Base-by-base conservation (phyloP, 2,113 vertebrate genomes). In the Serilophus lunatus region DNA sequence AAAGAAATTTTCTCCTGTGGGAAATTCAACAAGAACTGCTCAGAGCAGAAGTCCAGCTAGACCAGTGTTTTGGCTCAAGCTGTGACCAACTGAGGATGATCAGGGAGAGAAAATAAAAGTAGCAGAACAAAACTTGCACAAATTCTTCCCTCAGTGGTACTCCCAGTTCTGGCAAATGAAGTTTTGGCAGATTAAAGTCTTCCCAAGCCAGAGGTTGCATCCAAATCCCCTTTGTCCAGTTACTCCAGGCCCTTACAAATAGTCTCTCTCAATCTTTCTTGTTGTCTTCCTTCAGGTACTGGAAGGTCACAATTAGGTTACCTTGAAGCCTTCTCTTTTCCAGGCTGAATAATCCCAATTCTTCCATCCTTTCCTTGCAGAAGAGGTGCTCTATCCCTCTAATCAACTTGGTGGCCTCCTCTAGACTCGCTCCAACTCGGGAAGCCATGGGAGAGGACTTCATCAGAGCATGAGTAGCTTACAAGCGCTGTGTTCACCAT, bases 131-230 rank as follows among this genome's bases (percentile, higher is more conserved):
- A 95, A 70, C 40, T 74, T 70, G 90, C 72, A 70, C 6, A 2
- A 83, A 65, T 8, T 20, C 44, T 90, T 92, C 61, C 40, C 50
- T 80, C 38, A 65, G 66, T 80, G 86, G 50, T 86, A 70, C 78
- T 92, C 90, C 82, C 82, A 54, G 50, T 83, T 83, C 90, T 83
- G 90, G 82, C 90, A 87, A 18, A n/a, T n/a, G n/a, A n/a, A n/a
- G n/a, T n/a, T n/a, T n/a, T 31, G 33, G 86, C 71, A 69, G 66
- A 54, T 60, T 31, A 92, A 86, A 40, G 72, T 70, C 50, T 75
- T 83, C 44, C 38, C 2, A 4, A 90, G 86, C 86, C 86, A 92
- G 66, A 53, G 50, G 24, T 29, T 90, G 50, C 50, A 50, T 86
- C 72, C 90, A 87, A 92, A 60, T 79, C 10, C 35, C 59, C 59